These are phyloP conservation scores for Sebastes minor DNA, from an alignment of 2,797 vertebrate species.

Conservation along the genomic window DNA sequence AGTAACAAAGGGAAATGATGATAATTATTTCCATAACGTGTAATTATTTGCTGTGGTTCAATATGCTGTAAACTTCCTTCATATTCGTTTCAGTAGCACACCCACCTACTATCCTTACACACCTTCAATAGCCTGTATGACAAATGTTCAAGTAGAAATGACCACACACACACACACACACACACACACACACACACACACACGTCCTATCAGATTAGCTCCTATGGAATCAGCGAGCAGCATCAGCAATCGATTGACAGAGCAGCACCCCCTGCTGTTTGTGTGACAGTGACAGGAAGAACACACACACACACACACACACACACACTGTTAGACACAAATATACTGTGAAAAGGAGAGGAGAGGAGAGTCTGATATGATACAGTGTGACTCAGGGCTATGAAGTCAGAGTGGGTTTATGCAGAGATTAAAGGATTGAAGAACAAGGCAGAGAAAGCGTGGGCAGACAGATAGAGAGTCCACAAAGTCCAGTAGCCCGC, in stretches of 20 bases:
- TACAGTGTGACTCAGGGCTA: conserved; percentile 73
- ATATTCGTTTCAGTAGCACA: background rate
- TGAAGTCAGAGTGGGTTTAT: conserved; percentile 70
- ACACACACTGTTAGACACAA: background rate
- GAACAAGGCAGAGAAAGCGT: conserved; percentile 57
- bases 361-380: conserved; percentile 47
- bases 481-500: conserved; percentile 35
- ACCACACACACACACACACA: background rate
- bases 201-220: conserved; percentile 13
- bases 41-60: too few species aligned
- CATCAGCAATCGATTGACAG: conserved; percentile 20
- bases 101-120: background rate
- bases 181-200: background rate
- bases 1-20: too few species aligned
- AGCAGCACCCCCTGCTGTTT: conserved; percentile 59
- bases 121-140: too few species aligned
- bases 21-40: too few species aligned
- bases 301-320: background rate
- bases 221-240: conserved; percentile 1
- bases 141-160: too few species aligned
- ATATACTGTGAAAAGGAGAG: background rate
- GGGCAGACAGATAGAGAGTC: conserved; percentile 52
- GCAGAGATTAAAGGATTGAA: conserved; percentile 74
- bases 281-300: conserved; percentile 20
- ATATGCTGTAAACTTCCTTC: too few species aligned